These are phyloP conservation scores for Gymnocypris eckloni DNA, from an alignment of 2,797 vertebrate species.

Conservation along the genomic window DNA sequence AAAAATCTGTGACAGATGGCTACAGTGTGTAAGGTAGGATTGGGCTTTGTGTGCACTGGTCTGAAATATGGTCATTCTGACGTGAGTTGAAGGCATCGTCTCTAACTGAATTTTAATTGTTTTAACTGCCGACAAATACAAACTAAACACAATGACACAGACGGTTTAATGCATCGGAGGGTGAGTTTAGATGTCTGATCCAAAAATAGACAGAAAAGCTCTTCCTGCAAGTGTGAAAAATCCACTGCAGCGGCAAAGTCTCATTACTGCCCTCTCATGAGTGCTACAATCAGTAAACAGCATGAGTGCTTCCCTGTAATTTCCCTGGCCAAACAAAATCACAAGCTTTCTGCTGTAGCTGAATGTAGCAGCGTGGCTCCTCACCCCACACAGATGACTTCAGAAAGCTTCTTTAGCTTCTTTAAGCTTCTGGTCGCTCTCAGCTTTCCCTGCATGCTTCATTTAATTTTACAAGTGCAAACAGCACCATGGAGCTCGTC, in stretches of 20 bases:
- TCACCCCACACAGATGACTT: not conserved
- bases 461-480: not conserved
- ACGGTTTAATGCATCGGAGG: not conserved
- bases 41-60: not conserved
- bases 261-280: not conserved
- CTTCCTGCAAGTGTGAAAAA: not conserved
- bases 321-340: slow-evolving; percentile 2
- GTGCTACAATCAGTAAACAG: slow-evolving; percentile 17
- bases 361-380: not conserved
- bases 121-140: slow-evolving; percentile 2
- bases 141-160: not conserved
- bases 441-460: slow-evolving; percentile 7
- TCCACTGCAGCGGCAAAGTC: not conserved
- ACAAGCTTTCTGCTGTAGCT: not conserved
- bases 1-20: not conserved
- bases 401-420: not conserved
- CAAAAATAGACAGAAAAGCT: slow-evolving; percentile 7
- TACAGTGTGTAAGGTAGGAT: not conserved
- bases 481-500: not conserved
- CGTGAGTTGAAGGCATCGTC: not conserved
- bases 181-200: not conserved
- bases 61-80: not conserved
- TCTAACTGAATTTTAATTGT: not conserved
- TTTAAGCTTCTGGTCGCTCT: slow-evolving; percentile 7
- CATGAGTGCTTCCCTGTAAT: not conserved